Base-by-base conservation (phyloP, 1,140 invertebrate species). In the Bombus waltoni region DNA sequence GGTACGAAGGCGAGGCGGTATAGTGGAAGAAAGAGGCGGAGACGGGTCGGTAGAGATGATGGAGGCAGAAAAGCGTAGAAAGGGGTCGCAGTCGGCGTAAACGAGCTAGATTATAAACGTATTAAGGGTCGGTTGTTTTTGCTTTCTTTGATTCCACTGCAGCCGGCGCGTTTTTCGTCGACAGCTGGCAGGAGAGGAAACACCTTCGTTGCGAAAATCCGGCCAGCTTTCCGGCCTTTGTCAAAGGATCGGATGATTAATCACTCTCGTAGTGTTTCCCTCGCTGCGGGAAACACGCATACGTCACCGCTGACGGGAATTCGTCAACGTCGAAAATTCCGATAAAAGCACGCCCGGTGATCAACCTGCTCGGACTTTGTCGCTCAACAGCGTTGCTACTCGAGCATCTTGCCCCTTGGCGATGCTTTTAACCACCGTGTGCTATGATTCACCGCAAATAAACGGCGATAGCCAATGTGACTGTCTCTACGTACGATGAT, bases 221-320 rank as follows among this genome's bases (percentile, higher is more conserved):
- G 66, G 44, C 68, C 62, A 18, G 88, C 76, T 83, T 89, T 81
- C 42, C 81, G 74, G 83, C 73, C 87, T 89, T 90, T 90, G 88
- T 90, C 89, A 85, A 89, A 89, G 81, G 85, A 82, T 82, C 80
- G 74, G 79, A 90, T 90, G 88, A 90, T 90, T 89, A 89, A 90
- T 90, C 89, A 70, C 42, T 22, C 59, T 32, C 53, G 47, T 65
- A 15, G 70, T 81, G 59, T 77, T 85, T 53, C 81, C 66, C 68
- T 81, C 44, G 66, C 47, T n/a, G 38, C 9, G 5, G 65, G 66
- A 59, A 62, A 68, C 81, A 82, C 62, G 71, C 84, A 76, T 88
- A 85, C 87, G 66, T 89, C 83, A 88, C 83, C 70, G 82, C 40
- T 38, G 81, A 81, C 70, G 85, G 74, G 85, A 82, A 90, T 90